Evolutionary conservation across 2,888 invertebrate genomes (phyloP).

Genomic region (Ischnura elegans): DNA sequence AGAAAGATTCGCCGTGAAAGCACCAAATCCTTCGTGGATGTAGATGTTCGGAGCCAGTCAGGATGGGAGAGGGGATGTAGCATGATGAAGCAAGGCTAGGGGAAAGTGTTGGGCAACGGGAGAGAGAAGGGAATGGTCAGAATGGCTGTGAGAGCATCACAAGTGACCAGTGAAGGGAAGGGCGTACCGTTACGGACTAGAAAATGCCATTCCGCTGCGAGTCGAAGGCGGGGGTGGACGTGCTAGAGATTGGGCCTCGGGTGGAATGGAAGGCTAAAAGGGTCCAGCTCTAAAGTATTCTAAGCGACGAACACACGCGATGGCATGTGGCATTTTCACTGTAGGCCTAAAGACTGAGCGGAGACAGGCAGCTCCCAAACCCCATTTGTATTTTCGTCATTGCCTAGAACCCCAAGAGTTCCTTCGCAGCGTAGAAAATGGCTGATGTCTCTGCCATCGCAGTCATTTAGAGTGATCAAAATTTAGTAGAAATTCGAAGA

Average conservation of each 20-base stretch:
- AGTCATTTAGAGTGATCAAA: too few relatives aligned
- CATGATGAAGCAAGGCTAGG: not conserved
- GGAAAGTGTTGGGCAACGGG: not conserved
- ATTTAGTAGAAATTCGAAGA: too few relatives aligned
- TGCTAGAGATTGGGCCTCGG: not conserved
- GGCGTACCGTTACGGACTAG: slow-evolving; percentile 43
- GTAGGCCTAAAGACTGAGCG: not conserved
- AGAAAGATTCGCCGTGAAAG: too few relatives aligned
- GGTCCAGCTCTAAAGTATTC: slow-evolving; percentile 36
- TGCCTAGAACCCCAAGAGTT: not conserved
- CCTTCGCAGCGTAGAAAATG: not conserved
- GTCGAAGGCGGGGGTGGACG: slow-evolving; percentile 48
- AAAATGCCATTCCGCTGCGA: slow-evolving; percentile 35
- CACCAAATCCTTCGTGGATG: too few relatives aligned
- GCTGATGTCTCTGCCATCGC: not conserved
- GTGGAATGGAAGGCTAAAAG: not conserved
- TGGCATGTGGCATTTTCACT: not conserved
- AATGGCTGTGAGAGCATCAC: slow-evolving; percentile 11
- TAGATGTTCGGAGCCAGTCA: not conserved
- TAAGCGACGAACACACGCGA: slow-evolving; percentile 30
- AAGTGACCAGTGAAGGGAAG: slow-evolving; percentile 50
- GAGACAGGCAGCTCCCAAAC: not conserved
- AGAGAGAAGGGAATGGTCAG: not conserved
- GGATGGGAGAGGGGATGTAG: not conserved
- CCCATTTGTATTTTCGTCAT: not conserved